A percentile compares a stretch with the other conserved stretches of the same genome.
phyloP scores from a whole-genome alignment of 2,888 invertebrate genomes.

The Spatulosminthurus flaviceps region DNA sequence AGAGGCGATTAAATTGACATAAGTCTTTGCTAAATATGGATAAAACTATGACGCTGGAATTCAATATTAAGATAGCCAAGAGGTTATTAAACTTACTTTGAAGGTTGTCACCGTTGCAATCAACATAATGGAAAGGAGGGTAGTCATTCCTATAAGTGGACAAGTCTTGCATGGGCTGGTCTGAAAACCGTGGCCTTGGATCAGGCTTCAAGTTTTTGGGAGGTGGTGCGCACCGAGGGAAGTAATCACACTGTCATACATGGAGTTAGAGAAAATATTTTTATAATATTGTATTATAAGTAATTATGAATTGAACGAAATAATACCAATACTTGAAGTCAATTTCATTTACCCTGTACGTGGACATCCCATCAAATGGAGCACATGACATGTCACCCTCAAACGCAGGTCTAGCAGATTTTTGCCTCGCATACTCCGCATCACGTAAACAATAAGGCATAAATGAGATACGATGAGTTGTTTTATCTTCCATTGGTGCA shows the following conservation, averaged over 20 bases:
- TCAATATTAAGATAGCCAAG: no score
- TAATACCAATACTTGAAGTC: no score
- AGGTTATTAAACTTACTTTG: slow-evolving; percentile 22
- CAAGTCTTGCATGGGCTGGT: slow-evolving; percentile 45
- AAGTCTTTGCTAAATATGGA: no score
- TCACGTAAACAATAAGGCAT: slow-evolving; percentile 51
- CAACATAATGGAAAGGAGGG: slow-evolving; percentile 53
- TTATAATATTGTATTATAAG: no score
- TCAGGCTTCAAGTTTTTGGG: slow-evolving; percentile 47
- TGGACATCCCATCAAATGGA: slow-evolving; percentile 48
- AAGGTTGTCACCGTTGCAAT: slow-evolving; percentile 46
- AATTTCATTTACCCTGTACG: slow-evolving; percentile 50
- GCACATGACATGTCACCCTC: slow-evolving; percentile 37
- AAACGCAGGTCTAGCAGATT: slow-evolving; percentile 23
- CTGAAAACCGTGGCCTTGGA: slow-evolving; percentile 49
- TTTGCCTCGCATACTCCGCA: slow-evolving; percentile 35
- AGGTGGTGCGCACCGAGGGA: slow-evolving; percentile 30
- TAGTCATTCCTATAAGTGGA: slow-evolving; percentile 57
- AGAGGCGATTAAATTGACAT: no score
- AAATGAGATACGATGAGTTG: slow-evolving; percentile 50
- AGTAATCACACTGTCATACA: slow-evolving; percentile 37
- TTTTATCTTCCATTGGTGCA: slow-evolving; percentile 53
- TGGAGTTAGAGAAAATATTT: neutral
- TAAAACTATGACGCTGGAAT: no score
- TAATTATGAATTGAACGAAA: no score